Base-by-base conservation (phyloP, 2,113 vertebrate species). In the Piprites chloris region DNA sequence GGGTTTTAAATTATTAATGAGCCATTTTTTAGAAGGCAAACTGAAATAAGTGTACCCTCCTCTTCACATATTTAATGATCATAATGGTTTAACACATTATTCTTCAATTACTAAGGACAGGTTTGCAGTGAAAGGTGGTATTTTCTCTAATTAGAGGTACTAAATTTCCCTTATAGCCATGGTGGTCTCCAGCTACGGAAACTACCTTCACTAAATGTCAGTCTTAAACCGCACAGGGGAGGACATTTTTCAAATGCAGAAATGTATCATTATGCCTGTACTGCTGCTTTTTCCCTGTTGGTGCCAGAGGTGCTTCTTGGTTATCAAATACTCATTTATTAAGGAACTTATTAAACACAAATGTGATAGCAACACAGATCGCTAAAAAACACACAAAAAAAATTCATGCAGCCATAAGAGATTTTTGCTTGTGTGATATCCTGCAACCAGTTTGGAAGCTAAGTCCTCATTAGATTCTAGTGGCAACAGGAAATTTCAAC, bases 1-100 rank as follows among this genome's bases (percentile, higher is more conserved):
- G 79, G 65, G 22, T 72, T 95, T 95, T 79, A 90, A 93, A 92
- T 94, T 93, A 92, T 92, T 95, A 92, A 87, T 58, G 83, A 94
- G 39, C 12, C 65, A 82, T 88, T 92, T 93, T 91, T 95, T 79
- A 56, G 85, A 93, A 94, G 56, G 52, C 61, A 82, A 87, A 93
- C 73, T 93, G 86, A 91, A 95, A 61, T 90, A 92, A 91, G 66
- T 49, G 75, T 81, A 80, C 55, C 46, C 26, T 86, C 41, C 66
- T 88, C 65, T 87, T 93, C 95, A 93, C 35, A 82, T 95, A 89
- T 89, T 95, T 95, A 94, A 91, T 59, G 83, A 80, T 56, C 52
- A 68, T 91, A 94, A 84, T 82, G 56, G 61, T 82, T 95, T 93
- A 95, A 92, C 69, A 65, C 65, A 92, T 95, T 95, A 93, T 90